Evolutionary conservation across 1,140 invertebrate species (phyloP).

Genomic region (Thrips palmi): DNA sequence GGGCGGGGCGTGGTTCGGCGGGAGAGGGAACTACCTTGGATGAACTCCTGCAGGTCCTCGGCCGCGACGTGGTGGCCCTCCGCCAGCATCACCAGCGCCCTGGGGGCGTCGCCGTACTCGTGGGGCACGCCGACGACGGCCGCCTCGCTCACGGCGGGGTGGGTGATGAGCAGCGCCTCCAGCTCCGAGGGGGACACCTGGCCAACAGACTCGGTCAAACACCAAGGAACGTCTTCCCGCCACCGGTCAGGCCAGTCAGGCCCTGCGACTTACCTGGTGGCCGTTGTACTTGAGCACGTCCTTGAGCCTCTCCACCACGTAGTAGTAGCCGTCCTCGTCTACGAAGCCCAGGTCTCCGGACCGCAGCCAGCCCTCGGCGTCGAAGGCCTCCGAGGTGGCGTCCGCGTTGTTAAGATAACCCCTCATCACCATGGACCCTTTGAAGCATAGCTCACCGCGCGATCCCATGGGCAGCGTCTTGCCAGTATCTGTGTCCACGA

Average conservation of each 20-base stretch:
- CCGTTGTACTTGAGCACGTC: slow-evolving; percentile 35
- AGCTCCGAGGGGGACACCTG: slow-evolving; percentile 14
- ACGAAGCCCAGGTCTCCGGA: slow-evolving; percentile 28
- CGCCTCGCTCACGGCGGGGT: slow-evolving; percentile 11
- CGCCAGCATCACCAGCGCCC: too few relatives aligned
- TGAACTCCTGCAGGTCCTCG: too few relatives aligned
- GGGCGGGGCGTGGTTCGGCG: too few relatives aligned
- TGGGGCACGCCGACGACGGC: slow-evolving; percentile 10
- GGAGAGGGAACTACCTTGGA: too few relatives aligned
- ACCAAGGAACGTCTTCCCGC: too few relatives aligned
- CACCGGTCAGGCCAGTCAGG: too few relatives aligned
- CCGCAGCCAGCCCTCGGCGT: slow-evolving; percentile 28
- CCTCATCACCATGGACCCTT: slow-evolving; percentile 9
- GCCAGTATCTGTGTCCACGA: too few relatives aligned
- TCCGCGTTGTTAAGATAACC: slow-evolving; percentile 22
- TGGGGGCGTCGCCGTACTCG: too few relatives aligned
- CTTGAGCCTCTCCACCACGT: slow-evolving; percentile 28
- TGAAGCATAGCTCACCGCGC: slow-evolving; percentile 13
- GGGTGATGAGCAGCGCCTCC: slow-evolving; percentile 11
- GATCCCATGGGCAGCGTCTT: neutral
- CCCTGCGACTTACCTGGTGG: slow-evolving; percentile 22
- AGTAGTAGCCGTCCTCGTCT: slow-evolving; percentile 22
- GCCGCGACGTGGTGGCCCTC: too few relatives aligned
- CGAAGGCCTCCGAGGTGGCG: slow-evolving; percentile 21
- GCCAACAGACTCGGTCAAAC: too few relatives aligned